Base-by-base conservation (phyloP, 2,113 vertebrate genomes). In the Rutilus rutilus region DNA sequence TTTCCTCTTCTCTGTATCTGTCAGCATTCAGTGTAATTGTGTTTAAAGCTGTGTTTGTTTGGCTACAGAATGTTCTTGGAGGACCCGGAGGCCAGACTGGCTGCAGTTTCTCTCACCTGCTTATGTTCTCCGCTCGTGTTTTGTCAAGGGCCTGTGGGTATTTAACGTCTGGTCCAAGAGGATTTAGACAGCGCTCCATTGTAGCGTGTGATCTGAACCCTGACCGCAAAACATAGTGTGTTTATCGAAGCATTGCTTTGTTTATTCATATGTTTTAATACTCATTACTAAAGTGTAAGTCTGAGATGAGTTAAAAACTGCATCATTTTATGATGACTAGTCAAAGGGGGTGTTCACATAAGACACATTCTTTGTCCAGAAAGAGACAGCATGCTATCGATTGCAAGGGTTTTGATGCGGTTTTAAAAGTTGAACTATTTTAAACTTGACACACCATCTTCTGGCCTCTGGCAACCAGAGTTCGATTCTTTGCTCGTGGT, bases 11-110 rank as follows among this genome's bases (percentile, higher is more conserved):
- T 69, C 47, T 6, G 2, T 25, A 36, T 83, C 82, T 83, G 30
- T 73, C 65, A 73, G 4, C 65, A 1, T 83, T 83, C 21, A 71
- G 67, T 73, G 67, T 83, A 57, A 82, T 82, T 82, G 64, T 36
- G 80, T 69, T 82, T 82, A 73, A 83, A 83, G 82, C 82, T 83
- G 65, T 65, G 45, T 83, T 73, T 83, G 82, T 83, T 83, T 83
- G 82, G 82, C 82, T 83, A 67, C 82, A 83, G 65, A 83, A 73
- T 73, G 82, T 67, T 57, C 82, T 83, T 83, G 50, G 33, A 83
- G 67, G 50, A 73, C 47, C 81, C 7, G 0, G 14, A 83, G 65
- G 67, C 47, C 81, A 39, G 65, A 73, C 81, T 71, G 81, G 81
- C 81, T 73, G 81, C 65, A 50, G 52, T 73, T 83, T 83, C 50